Conservation (phyloP, 2,113 vertebrate species). For the Aldabrachelys gigantea region DNA sequence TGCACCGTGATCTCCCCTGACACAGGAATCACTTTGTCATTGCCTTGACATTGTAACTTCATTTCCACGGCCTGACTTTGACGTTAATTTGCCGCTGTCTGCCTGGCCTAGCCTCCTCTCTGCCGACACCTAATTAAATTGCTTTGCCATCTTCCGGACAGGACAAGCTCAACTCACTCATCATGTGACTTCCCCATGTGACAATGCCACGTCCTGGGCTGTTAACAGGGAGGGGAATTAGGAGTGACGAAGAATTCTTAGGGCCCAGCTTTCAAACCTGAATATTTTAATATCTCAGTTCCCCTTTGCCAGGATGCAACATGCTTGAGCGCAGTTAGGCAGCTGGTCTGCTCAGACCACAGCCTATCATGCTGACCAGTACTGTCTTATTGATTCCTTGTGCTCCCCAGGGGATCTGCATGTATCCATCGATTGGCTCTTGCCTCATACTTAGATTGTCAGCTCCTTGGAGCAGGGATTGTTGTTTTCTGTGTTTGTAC, state of each 20-base stretch:
- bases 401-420: not conserved
- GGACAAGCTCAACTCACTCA: constrained; percentile 41
- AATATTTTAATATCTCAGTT: not conserved
- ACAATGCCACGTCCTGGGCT: not conserved
- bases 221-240: not conserved
- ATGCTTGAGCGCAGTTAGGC: not conserved
- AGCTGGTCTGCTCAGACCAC: not conserved
- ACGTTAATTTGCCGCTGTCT: not conserved
- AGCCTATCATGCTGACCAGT: not conserved
- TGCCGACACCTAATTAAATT: not conserved
- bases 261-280: not conserved
- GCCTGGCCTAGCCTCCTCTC: not conserved
- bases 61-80: not conserved
- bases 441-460: not conserved
- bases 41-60: not conserved
- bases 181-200: rapidly evolving
- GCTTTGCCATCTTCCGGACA: rapidly evolving
- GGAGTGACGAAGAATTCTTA: not conserved
- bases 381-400: not conserved
- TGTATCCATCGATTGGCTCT: not conserved
- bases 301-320: not conserved
- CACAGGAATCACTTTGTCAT: not conserved
- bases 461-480: not conserved
- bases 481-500: not conserved
- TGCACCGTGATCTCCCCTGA: rapidly evolving